phyloP scores from a whole-genome alignment of 2,113 vertebrate species.

The Ictalurus furcatus region DNA sequence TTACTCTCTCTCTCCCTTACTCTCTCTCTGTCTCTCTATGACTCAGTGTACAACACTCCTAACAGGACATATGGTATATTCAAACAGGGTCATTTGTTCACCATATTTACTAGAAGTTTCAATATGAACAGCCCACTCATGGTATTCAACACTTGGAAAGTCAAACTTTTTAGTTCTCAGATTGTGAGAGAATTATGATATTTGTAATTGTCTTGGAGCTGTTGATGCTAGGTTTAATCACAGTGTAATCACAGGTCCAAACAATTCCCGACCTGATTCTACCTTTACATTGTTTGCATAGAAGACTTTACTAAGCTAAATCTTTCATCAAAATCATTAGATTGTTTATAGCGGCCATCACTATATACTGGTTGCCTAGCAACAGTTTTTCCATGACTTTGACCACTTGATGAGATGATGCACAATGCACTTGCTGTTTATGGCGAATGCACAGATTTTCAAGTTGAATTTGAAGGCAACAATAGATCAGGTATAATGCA shows the following conservation, averaged over 20 bases:
- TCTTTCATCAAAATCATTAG: not conserved
- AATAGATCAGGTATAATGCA: not conserved
- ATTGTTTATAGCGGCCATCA: not conserved
- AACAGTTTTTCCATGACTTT: not conserved
- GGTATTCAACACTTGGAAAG: not conserved
- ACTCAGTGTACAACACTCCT: not conserved
- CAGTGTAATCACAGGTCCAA: not conserved
- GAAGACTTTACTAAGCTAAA: not conserved
- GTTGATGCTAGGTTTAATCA: not conserved
- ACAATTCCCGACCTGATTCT: not conserved
- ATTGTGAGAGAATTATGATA: not conserved
- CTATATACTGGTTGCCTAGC: not conserved
- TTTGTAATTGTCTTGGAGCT: not conserved
- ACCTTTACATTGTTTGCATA: not conserved
- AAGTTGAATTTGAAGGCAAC: not conserved
- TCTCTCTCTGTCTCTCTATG: not conserved
- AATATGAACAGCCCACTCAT: not conserved
- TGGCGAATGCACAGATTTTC: not conserved
- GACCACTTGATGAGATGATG: not conserved
- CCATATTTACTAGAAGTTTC: not conserved
- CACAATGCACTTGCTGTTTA: not conserved
- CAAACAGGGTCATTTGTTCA: not conserved
- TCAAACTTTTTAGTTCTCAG: not conserved
- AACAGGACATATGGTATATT: not conserved
- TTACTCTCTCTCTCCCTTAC: not conserved